Conservation (phyloP, 2,888 invertebrate species). For the Pimpla rufipes region DNA sequence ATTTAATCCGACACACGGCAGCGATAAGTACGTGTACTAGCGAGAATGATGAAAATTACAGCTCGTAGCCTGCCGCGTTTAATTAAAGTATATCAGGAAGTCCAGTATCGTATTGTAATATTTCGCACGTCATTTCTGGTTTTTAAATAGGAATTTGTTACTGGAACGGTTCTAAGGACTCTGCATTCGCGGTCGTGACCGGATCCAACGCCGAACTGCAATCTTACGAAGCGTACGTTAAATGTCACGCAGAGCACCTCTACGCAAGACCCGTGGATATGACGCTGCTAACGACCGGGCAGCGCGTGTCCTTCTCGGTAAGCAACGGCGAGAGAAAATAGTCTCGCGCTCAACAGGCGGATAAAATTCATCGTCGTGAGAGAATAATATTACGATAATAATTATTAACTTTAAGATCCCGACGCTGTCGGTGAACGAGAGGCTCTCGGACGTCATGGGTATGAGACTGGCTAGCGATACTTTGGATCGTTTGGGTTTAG, state of each 20-base stretch:
- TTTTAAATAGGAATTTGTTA: conserved; percentile 74
- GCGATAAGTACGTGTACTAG: conserved; percentile 47
- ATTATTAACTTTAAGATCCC: conserved; percentile 70
- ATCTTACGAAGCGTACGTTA: conserved; percentile 70
- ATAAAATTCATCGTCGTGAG: not conserved
- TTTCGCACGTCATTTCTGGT: not conserved
- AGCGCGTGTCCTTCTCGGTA: conserved; percentile 73
- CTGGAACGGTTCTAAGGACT: conserved; percentile 72
- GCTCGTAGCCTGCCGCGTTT: not conserved
- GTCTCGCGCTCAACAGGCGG: not conserved
- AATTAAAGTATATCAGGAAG: conserved; percentile 24
- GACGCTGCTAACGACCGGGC: conserved; percentile 69
- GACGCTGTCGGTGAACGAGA: conserved; percentile 75
- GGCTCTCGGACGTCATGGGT: conserved; percentile 77
- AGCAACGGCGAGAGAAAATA: not conserved
- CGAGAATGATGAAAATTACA: conserved; percentile 28
- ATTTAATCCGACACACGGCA: not conserved
- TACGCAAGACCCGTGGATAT: conserved; percentile 68
- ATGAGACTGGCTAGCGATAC: conserved; percentile 79
- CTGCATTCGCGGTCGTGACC: conserved; percentile 54
- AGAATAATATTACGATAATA: not conserved
- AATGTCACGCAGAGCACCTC: conserved; percentile 68
- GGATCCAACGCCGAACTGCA: conserved; percentile 50
- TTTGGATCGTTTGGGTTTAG: conserved; percentile 73
- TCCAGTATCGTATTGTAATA: conserved; percentile 8